These are phyloP conservation scores for Apteryx mantelli DNA, from an alignment of 2,113 vertebrate genomes.

Conservation along the genomic window DNA sequence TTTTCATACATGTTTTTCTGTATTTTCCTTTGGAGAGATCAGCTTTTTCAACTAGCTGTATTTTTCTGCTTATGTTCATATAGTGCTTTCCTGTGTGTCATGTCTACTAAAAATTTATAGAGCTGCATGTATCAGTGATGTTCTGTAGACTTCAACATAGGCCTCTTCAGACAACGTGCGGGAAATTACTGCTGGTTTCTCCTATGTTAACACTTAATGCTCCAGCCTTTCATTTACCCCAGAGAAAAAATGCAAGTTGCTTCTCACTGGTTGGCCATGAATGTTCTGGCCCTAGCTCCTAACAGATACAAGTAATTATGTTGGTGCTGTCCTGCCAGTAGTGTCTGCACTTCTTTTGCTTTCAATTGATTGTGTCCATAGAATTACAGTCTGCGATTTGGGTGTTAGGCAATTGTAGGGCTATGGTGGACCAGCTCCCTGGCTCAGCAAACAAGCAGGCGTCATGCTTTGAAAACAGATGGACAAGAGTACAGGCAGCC, in stretches of 20 bases:
- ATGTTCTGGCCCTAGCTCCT: not conserved
- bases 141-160: not conserved
- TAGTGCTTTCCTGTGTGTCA: not conserved
- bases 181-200: not conserved
- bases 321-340: not conserved
- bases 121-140: not conserved
- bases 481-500: not conserved
- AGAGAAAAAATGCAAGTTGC: not conserved
- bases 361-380: not conserved
- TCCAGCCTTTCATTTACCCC: not conserved
- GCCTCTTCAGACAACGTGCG: not conserved
- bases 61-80: not conserved
- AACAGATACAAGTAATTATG: rapidly evolving
- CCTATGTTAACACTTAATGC: not conserved
- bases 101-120: not conserved
- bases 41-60: not conserved
- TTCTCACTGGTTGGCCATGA: rapidly evolving
- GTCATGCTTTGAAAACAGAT: not conserved
- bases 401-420: not conserved
- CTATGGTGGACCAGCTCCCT: not conserved
- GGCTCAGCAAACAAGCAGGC: not conserved
- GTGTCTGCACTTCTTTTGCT: not conserved
- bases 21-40: not conserved
- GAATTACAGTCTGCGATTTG: not conserved
- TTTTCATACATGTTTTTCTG: not conserved